Evolutionary conservation across 1,140 invertebrate genomes (phyloP).

Genomic region (Tenebrio molitor): DNA sequence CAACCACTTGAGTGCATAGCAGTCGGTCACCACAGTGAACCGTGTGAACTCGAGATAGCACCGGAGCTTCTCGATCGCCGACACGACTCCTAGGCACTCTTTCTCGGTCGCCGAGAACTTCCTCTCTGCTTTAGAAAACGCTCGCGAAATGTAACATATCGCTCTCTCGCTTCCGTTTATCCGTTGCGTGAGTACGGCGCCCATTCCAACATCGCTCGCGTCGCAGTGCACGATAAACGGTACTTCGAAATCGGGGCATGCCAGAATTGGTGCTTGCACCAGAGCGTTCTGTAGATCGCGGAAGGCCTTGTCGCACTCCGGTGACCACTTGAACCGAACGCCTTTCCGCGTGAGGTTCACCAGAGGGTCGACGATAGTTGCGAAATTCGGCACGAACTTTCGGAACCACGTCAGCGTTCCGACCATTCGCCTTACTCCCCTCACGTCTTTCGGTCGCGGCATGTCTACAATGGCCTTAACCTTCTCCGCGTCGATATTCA

Average conservation of each 20-base stretch:
- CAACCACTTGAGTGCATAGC: conserved; percentile 1
- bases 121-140: conserved; percentile 61
- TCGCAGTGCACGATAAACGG: conserved; percentile 55
- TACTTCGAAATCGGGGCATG: conserved; percentile 61
- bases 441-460: conserved; percentile 50
- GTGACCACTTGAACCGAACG: conserved; percentile 14
- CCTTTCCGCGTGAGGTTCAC: conserved; percentile 52
- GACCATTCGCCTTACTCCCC: conserved; percentile 52
- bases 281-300: neutral
- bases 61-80: conserved; percentile 63
- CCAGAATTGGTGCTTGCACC: conserved; percentile 57
- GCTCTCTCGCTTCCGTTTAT: neutral
- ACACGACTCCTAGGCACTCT: conserved; percentile 66
- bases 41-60: conserved; percentile 56
- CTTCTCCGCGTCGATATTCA: conserved; percentile 59
- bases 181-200: conserved; percentile 48
- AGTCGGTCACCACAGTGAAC: conserved; percentile 61
- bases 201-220: too few relatives aligned
- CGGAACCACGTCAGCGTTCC: conserved; percentile 58
- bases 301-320: conserved; percentile 11
- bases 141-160: conserved; percentile 55
- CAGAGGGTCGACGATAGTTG: conserved; percentile 46
- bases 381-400: conserved; percentile 56
- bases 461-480: conserved; percentile 56
- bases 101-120: conserved; percentile 64